Evolutionary conservation across 2,888 invertebrate genomes (phyloP).

Genomic region (Caenorhabditis uteleia): DNA sequence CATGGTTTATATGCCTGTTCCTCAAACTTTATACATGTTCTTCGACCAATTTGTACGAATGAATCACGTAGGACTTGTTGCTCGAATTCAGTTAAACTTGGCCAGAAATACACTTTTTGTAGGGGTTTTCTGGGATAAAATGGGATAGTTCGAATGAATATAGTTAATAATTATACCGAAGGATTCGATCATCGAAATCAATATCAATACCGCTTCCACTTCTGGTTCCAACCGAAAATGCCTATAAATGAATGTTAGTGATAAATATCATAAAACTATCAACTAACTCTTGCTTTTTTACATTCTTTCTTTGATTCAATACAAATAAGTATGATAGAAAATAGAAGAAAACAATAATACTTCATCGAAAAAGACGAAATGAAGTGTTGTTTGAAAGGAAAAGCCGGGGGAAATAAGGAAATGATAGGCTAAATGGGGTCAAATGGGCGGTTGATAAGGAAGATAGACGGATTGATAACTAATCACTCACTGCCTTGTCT

Average conservation of each 20-base stretch:
- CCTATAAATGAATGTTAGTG: conserved; percentile 8
- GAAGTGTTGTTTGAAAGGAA: too few relatives aligned
- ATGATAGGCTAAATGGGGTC: too few relatives aligned
- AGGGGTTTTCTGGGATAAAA: conserved; percentile 40
- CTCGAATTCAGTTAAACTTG: conserved; percentile 59
- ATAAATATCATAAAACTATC: too few relatives aligned
- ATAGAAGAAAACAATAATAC: too few relatives aligned
- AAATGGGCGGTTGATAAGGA: too few relatives aligned
- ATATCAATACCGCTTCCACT: conserved; percentile 27
- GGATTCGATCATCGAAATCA: conserved; percentile 30
- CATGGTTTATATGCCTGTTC: conserved; percentile 65
- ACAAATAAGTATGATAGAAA: too few relatives aligned
- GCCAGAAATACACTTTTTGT: conserved; percentile 67
- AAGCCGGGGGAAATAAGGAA: too few relatives aligned
- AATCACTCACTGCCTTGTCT: too few relatives aligned
- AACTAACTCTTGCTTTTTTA: too few relatives aligned
- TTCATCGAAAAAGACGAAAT: too few relatives aligned
- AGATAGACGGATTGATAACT: too few relatives aligned
- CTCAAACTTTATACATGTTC: conserved; percentile 62
- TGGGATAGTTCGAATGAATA: background rate
- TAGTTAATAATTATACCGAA: conserved; percentile 3
- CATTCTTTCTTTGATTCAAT: too few relatives aligned
- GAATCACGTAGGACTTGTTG: conserved; percentile 54
- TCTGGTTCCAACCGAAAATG: conserved; percentile 22
- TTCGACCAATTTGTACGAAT: conserved; percentile 60